A percentile compares a stretch with the other conserved stretches of the same genome.
phyloP scores from a whole-genome alignment of 1,140 invertebrate species.

The Caenorhabditis brenneri region DNA sequence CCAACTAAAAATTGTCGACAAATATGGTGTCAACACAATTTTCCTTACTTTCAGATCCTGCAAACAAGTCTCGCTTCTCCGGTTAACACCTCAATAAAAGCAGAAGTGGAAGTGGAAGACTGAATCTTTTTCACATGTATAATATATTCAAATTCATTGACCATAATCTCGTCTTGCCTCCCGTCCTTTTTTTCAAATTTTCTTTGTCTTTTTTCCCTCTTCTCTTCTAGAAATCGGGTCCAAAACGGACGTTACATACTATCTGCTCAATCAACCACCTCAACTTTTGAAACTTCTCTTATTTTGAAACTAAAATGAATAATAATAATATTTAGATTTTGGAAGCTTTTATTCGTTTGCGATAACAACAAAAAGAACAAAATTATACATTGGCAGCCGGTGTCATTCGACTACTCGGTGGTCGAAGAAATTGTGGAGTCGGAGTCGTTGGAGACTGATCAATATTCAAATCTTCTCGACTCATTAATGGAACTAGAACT shows the following conservation, averaged over 20 bases:
- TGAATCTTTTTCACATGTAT: background rate
- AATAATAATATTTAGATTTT: background rate
- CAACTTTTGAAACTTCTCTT: background rate
- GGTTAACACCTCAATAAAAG: background rate
- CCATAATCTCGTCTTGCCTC: constrained; percentile 28
- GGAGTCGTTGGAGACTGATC: constrained; percentile 9
- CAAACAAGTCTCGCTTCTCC: constrained; percentile 9
- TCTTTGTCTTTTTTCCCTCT: background rate
- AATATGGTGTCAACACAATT: too few species aligned
- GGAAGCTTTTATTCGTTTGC: background rate
- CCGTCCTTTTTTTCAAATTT: too few species aligned
- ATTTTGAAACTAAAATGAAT: background rate
- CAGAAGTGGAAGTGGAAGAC: background rate
- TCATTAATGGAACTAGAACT: constrained; percentile 64
- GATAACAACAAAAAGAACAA: background rate
- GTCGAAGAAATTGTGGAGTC: constrained; percentile 19
- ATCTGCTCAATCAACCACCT: constrained; percentile 1
- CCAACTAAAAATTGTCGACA: too few species aligned
- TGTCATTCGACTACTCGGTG: constrained; percentile 44
- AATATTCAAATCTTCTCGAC: constrained; percentile 54
- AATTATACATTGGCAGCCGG: background rate
- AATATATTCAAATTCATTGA: background rate
- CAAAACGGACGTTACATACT: too few species aligned
- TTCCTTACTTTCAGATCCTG: background rate
- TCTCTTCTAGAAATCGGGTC: constrained; percentile 17